A percentile compares a stretch with the other conserved stretches of the same genome.
These are phyloP conservation scores for Acanthiza pusilla DNA, from an alignment of 2,797 vertebrate species.

Conservation along the genomic window DNA sequence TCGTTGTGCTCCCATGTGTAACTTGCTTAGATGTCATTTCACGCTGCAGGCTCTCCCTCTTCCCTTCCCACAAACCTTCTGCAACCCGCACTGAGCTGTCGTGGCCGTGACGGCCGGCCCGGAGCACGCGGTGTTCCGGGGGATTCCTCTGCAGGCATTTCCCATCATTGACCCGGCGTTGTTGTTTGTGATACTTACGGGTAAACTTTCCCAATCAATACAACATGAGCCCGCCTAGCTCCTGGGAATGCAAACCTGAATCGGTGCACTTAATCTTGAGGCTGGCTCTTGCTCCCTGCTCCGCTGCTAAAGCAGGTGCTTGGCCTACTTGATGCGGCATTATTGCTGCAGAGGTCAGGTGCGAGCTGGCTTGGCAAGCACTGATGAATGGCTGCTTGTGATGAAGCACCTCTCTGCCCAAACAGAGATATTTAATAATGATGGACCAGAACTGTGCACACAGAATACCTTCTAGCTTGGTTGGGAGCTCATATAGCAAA, in stretches of 20 bases:
- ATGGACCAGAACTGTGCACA: slow-evolving; percentile 87
- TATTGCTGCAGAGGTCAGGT: slow-evolving; percentile 97
- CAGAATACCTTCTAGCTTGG: slow-evolving; percentile 79
- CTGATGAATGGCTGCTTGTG: slow-evolving; percentile 95
- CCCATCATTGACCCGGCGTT: slow-evolving; percentile 93
- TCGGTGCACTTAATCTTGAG: slow-evolving; percentile 96
- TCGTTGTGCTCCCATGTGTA: slow-evolving; percentile 84
- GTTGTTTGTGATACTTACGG: slow-evolving; percentile 97
- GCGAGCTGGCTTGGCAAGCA: slow-evolving; percentile 82
- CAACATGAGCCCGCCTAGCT: slow-evolving; percentile 88
- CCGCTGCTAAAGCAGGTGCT: slow-evolving; percentile 92
- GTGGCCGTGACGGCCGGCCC: slow-evolving; percentile 77
- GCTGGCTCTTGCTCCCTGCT: slow-evolving; percentile 91
- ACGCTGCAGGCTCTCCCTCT: slow-evolving; percentile 73
- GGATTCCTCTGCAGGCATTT: slow-evolving; percentile 87
- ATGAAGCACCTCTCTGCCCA: slow-evolving; percentile 88
- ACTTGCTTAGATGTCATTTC: slow-evolving; percentile 92
- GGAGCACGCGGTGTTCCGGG: slow-evolving; percentile 66
- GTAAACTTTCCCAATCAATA: slow-evolving; percentile 99
- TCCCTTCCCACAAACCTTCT: slow-evolving; percentile 60
- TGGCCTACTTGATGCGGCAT: slow-evolving; percentile 98
- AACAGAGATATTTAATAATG: slow-evolving; percentile 93
- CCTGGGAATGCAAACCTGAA: slow-evolving; percentile 93
- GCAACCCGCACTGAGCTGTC: slow-evolving; percentile 81
- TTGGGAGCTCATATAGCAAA: slow-evolving; percentile 43